Evolutionary conservation across 1,140 invertebrate genomes (phyloP), one percentile per base, ranked within the genome.

Genomic region (Oscheius sp.): DNA sequence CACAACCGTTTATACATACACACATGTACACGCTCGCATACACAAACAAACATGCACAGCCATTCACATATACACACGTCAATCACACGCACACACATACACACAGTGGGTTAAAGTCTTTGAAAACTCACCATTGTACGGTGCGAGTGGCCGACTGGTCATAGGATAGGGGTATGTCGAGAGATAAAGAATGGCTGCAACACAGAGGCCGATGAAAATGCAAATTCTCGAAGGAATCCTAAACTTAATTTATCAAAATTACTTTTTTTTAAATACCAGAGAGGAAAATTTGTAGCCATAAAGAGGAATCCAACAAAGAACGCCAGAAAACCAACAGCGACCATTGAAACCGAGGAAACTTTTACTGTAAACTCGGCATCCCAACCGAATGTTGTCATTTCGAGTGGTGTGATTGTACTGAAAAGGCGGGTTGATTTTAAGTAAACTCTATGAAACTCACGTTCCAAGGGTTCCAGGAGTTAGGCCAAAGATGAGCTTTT

Each of bases 381-480:
- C 67, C 67, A 68, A 20, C 67, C 67, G 35, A 58, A 68, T 32
- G 52, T 49, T 20, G 55, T 55, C 67, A 68, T 68, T 32, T 59
- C 36, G 18, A 68, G 36, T 20, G 55, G 52, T 61, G 67, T 35
- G 4, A 38, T 4, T 28, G 61, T 34, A 18, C 67, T 68, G n/a
- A 26, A 35, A 67, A 32, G 45, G 3, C 1, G 3, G 4, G 1
- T 7, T 2, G 3, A 1, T 2, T 28, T 29, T 2, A 7, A 0
- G n/a, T 35, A 2, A 13, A 31, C 7, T n/a, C n/a, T n/a, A 4
- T 26, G 15, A 13, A n/a, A 58, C 67, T 42, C 18, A 68, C 67
- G 67, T 68, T 59, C 52, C 55, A 29, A 68, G 52, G 13, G 67
- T 58, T 29, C 32, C 45, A 4, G 67, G 49, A 1, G 67, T 32